A percentile compares a stretch with the other conserved stretches of the same genome.
These are phyloP conservation scores for Pachypsylla venusta DNA, from an alignment of 1,140 invertebrate species.

Conservation along the genomic window DNA sequence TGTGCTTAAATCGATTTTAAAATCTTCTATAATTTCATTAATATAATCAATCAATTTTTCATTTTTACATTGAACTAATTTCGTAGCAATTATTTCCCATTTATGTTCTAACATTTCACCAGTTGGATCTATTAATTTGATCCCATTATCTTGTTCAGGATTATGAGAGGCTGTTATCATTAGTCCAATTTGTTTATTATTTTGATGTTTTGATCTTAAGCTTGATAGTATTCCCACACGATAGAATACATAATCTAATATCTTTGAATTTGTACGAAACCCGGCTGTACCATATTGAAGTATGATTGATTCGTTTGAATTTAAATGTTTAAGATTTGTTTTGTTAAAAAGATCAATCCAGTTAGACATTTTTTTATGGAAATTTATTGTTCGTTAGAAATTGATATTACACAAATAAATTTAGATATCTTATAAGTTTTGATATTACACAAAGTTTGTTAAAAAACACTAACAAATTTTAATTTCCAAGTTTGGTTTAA, in stretches of 20 bases:
- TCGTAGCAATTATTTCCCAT: slow-evolving; percentile 83
- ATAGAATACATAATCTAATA: slow-evolving; percentile 76
- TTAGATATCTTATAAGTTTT: too few relatives aligned
- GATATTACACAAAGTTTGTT: too few relatives aligned
- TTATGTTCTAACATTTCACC: slow-evolving; percentile 88
- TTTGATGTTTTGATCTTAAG: slow-evolving; percentile 62
- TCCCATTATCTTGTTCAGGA: slow-evolving; percentile 88
- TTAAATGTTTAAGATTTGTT: not conserved
- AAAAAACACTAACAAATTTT: too few relatives aligned
- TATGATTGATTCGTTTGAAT: not conserved
- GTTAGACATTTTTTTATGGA: too few relatives aligned
- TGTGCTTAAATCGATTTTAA: slow-evolving; percentile 50
- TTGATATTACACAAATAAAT: too few relatives aligned
- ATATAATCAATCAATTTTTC: slow-evolving; percentile 35
- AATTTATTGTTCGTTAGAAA: too few relatives aligned
- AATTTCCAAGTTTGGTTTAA: too few relatives aligned
- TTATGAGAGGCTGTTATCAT: slow-evolving; percentile 99
- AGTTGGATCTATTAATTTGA: slow-evolving; percentile 87
- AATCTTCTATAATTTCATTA: slow-evolving; percentile 36
- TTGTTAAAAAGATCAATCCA: not conserved
- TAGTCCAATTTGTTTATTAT: slow-evolving; percentile 65
- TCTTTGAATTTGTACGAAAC: slow-evolving; percentile 48
- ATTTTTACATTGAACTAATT: slow-evolving; percentile 56
- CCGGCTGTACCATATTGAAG: slow-evolving; percentile 56
- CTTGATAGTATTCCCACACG: slow-evolving; percentile 82